Evolutionary conservation across 2,797 vertebrate genomes (phyloP).

Genomic region (Pygocentrus nattereri): DNA sequence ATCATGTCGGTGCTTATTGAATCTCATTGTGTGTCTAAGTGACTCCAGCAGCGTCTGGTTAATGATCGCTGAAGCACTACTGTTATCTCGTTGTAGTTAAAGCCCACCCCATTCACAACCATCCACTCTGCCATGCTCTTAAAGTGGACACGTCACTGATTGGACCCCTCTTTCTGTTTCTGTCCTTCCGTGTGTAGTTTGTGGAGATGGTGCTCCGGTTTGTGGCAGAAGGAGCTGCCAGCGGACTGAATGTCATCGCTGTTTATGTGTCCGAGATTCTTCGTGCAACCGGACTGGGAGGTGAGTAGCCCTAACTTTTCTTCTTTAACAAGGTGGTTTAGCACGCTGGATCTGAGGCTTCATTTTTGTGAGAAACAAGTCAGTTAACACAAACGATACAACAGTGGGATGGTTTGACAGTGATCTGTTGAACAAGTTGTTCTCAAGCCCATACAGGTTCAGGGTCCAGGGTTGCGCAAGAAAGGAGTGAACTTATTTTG

Average conservation of each 20-base stretch:
- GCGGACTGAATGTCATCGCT: slow-evolving; percentile 83
- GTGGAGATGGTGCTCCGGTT: slow-evolving; percentile 75
- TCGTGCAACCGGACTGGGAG: slow-evolving; percentile 77
- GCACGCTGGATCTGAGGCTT: not conserved
- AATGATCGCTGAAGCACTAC: slow-evolving; percentile 41
- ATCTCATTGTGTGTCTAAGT: slow-evolving; percentile 6
- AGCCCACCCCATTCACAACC: not conserved
- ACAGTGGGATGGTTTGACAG: not conserved
- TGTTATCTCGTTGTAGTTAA: slow-evolving; percentile 29
- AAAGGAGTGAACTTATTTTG: not conserved
- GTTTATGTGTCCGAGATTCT: slow-evolving; percentile 82
- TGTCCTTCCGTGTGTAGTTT: slow-evolving; percentile 66
- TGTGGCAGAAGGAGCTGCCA: slow-evolving; percentile 82
- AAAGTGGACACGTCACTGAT: not conserved
- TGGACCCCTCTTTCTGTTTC: slow-evolving; percentile 19
- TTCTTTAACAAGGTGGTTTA: not conserved
- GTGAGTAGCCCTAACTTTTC: slow-evolving; percentile 65
- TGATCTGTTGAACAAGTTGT: not conserved
- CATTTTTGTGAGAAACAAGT: not conserved
- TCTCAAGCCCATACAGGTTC: not conserved
- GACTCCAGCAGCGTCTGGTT: slow-evolving; percentile 28
- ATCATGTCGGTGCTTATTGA: slow-evolving; percentile 20
- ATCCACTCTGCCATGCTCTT: not conserved
- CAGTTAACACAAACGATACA: too few relatives aligned
- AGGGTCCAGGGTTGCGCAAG: slow-evolving; percentile 10